Percentiles rank a stretch among this genome's conserved stretches.
Evolutionary conservation across 1,140 invertebrate species (phyloP).

Genomic region (Lasioglossum baleicum): DNA sequence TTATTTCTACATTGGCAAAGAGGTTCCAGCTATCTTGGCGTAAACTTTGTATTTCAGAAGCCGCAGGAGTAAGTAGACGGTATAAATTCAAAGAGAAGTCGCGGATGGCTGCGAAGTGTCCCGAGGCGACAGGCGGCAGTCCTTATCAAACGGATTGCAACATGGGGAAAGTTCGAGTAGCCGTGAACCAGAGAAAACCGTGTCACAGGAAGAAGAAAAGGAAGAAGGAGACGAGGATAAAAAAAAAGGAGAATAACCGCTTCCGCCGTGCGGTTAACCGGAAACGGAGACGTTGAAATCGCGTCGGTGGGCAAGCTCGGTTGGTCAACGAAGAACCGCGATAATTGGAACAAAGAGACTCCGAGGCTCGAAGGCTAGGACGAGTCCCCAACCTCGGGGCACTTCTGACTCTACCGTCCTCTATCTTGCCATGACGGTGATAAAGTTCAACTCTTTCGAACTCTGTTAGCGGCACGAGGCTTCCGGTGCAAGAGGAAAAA

Average conservation of each 20-base stretch:
- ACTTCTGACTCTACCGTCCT: neutral
- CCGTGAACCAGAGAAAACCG: slow-evolving; percentile 53
- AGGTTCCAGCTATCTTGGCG: no score
- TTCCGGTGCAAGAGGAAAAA: slow-evolving; percentile 52
- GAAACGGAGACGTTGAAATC: slow-evolving; percentile 64
- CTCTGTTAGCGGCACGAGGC: slow-evolving; percentile 56
- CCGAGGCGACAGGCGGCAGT: slow-evolving; percentile 3
- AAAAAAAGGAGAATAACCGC: slow-evolving; percentile 51
- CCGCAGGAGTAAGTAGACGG: neutral
- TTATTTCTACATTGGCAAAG: no score
- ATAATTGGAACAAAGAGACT: slow-evolving; percentile 72
- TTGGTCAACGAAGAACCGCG: slow-evolving; percentile 57
- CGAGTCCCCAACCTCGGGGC: slow-evolving; percentile 40
- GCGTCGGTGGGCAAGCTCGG: slow-evolving; percentile 53
- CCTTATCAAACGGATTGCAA: slow-evolving; percentile 25
- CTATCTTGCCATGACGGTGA: slow-evolving; percentile 27
- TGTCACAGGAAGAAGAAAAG: slow-evolving; percentile 51
- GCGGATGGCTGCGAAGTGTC: neutral
- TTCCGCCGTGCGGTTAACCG: slow-evolving; percentile 64
- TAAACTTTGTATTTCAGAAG: no score
- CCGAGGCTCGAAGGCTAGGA: slow-evolving; percentile 53
- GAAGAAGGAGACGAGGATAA: slow-evolving; percentile 59
- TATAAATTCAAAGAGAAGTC: neutral
- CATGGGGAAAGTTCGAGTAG: slow-evolving; percentile 30
- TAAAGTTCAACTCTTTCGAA: slow-evolving; percentile 67